Evolutionary conservation across 2,888 invertebrate species (phyloP).

Genomic region (Gnatocerus cornutus): DNA sequence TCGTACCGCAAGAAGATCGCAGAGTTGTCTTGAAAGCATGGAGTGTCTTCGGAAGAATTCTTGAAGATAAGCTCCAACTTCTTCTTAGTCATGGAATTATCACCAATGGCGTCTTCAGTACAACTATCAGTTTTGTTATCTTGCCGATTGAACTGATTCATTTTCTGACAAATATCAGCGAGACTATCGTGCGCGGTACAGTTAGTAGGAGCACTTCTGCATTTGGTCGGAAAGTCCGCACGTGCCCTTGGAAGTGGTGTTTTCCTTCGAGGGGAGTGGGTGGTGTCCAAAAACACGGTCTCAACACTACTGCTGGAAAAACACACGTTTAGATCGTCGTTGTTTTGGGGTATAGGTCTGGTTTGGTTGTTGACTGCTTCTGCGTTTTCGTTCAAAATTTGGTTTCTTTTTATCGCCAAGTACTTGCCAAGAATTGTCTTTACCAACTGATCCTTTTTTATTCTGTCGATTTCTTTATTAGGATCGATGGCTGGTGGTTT

Average conservation of each 20-base stretch:
- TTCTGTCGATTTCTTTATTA: conserved; percentile 1
- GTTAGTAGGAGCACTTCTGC: conserved; percentile 34
- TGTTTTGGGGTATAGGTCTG: not conserved
- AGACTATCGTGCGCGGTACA: conserved; percentile 32
- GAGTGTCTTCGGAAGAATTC: conserved; percentile 19
- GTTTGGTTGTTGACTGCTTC: not conserved
- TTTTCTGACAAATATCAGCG: conserved; percentile 35
- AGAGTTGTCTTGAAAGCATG: conserved; percentile 10
- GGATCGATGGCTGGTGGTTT: not conserved
- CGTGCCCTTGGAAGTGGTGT: conserved; percentile 2
- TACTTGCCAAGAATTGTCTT: conserved; percentile 37
- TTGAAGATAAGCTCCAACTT: conserved; percentile 38
- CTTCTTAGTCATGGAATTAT: conserved; percentile 14
- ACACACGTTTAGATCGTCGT: not conserved
- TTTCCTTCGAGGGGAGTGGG: not conserved
- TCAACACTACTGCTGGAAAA: conserved; percentile 14
- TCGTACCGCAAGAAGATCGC: conserved; percentile 16
- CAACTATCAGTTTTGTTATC: conserved; percentile 33
- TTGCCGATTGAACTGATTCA: conserved; percentile 21
- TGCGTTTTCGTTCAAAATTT: conserved; percentile 18
- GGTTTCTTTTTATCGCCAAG: conserved; percentile 23
- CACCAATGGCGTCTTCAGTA: conserved; percentile 8
- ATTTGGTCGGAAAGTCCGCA: conserved; percentile 31
- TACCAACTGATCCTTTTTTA: conserved; percentile 30
- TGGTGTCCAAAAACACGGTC: not conserved